A percentile compares a stretch with the other conserved stretches of the same genome.
phyloP scores from a whole-genome alignment of 37 sponge, comb jelly and placozoan species.

The Diacarnus erythraeanus region DNA sequence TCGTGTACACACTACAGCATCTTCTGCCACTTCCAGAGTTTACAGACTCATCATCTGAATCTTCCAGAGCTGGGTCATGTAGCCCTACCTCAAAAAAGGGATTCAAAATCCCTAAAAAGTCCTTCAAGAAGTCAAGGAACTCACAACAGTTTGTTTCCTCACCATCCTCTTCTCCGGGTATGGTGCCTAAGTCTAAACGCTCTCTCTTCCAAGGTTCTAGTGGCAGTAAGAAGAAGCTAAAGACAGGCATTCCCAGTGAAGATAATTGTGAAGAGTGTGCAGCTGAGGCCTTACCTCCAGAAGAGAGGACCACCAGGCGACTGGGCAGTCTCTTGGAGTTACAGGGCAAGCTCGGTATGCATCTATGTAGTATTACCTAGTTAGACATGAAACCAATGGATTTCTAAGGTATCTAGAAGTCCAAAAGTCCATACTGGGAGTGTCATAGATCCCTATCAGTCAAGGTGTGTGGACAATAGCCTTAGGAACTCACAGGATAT shows the following conservation, averaged over 20 bases:
- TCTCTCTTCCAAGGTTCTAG: not conserved
- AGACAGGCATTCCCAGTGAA: too few species aligned
- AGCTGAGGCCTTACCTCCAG: too few species aligned
- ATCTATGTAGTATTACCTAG: too few species aligned
- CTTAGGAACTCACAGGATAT: too few species aligned
- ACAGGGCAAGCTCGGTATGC: constrained; percentile 13
- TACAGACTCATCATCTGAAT: not conserved
- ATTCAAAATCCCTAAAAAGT: not conserved
- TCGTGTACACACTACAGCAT: too few species aligned
- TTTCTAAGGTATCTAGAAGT: too few species aligned
- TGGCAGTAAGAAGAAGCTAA: too few species aligned
- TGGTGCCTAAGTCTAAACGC: not conserved
- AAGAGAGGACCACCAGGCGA: not conserved
- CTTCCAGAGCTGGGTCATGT: not conserved
- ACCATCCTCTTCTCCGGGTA: not conserved
- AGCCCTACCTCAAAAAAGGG: constrained; percentile 1
- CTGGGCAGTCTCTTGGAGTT: constrained; percentile 10
- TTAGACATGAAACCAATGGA: too few species aligned
- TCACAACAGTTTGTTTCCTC: not conserved
- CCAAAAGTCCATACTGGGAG: too few species aligned
- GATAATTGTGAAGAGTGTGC: too few species aligned
- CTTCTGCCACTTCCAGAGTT: not conserved
- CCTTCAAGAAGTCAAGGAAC: not conserved
- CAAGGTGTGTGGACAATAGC: too few species aligned
- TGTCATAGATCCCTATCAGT: too few species aligned